Evolutionary conservation across 2,113 vertebrate species (phyloP).

Genomic region (Cromileptes altivelis): DNA sequence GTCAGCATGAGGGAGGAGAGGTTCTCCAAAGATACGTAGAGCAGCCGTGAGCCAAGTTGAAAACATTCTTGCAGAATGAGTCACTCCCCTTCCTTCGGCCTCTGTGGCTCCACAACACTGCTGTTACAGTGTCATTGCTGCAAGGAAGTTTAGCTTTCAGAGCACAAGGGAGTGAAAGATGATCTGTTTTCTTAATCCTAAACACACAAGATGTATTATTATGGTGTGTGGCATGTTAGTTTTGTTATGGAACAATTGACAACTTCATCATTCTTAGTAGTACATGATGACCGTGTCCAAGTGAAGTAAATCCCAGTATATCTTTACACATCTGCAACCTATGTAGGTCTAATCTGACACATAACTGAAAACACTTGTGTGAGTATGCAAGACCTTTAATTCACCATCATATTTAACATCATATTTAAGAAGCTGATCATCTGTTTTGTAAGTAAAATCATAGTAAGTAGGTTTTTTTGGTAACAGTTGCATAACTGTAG

Average conservation of each 20-base stretch:
- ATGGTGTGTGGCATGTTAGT: not conserved
- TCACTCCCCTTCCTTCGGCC: conserved; percentile 62
- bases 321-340: not conserved
- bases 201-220: not conserved
- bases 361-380: not conserved
- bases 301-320: no score
- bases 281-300: no score
- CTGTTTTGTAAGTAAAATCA: not conserved
- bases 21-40: conserved; percentile 28
- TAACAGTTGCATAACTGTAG: not conserved
- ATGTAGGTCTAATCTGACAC: not conserved
- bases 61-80: conserved; percentile 72
- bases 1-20: conserved; percentile 43
- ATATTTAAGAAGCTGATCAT: not conserved
- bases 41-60: conserved; percentile 43
- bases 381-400: not conserved
- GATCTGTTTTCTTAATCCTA: not conserved
- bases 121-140: conserved; percentile 21
- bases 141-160: not conserved
- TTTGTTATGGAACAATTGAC: not conserved
- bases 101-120: conserved; percentile 37
- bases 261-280: not conserved
- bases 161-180: not conserved
- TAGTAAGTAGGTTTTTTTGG: not conserved
- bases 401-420: not conserved